Base-by-base conservation (phyloP, 2,113 vertebrate genomes). In the Anas platyrhynchos region DNA sequence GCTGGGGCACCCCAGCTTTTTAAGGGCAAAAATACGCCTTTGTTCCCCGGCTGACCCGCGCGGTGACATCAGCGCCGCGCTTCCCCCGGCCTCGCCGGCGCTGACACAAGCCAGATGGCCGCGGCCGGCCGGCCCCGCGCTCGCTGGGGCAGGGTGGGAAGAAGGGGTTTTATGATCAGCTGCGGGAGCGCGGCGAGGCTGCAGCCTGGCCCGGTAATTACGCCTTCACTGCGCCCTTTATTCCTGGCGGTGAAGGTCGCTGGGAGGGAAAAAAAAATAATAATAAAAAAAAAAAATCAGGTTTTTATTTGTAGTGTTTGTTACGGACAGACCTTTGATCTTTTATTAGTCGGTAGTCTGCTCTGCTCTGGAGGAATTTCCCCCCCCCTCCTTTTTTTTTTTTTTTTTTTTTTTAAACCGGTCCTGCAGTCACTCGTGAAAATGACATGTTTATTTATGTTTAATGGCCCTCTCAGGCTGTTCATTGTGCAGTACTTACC, bases 61-160 rank as follows among this genome's bases (percentile, higher is more conserved):
- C 86, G 96, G 96, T 97, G 97, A 98, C 95, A 95, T 97, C 96
- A 97, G 91, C 89, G 95, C 93, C 95, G 97, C 88, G 96, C 87
- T 98, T 97, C 96, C 95, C 87, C 93, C 86, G 94, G 77, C 96
- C 94, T 96, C 86, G 91, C 96, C 92, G 89, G 96, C 94, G 97
- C 94, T 98, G 97, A 98, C 97, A 96, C 92, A 97, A 98, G 96
- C 97, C 97, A 98, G 97, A 99, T 98, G 98, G 98, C 98, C 80
- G 83, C 87, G 81, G 92, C 98, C 82, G 82, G 98, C 96, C 98
- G 98, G 98, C 92, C 96, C 50, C 96, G 86, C 95, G 83, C 78
- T 97, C 96, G 93, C 87, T 98, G 95, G 94, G 97, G 94, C 96
- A 97, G 92, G 96, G 96, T 97, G 97, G 98, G 97, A 98, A 96